Conservation (phyloP, 2,113 vertebrate species). For the Speoplatyrhinus poulsoni region DNA sequence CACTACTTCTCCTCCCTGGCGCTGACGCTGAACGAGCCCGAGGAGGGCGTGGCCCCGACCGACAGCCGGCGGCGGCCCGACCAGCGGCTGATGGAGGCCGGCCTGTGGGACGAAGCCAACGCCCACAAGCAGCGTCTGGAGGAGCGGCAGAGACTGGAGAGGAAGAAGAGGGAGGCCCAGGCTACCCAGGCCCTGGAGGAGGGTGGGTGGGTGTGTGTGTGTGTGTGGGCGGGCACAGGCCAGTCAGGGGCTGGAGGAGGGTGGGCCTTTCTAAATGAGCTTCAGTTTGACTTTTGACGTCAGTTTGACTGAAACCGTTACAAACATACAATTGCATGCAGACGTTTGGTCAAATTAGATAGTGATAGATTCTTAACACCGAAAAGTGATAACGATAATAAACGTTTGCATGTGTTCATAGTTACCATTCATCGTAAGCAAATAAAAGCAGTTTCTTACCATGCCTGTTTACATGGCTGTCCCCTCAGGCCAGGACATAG, state of each 20-base stretch:
- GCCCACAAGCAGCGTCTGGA: constrained; percentile 89
- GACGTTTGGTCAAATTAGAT: no score
- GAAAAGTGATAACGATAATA: no score
- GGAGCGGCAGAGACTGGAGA: constrained; percentile 84
- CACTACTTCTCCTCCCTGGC: constrained; percentile 93
- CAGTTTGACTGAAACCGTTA: no score
- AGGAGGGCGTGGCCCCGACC: constrained; percentile 84
- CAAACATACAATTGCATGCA: no score
- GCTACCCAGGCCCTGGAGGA: constrained; percentile 81
- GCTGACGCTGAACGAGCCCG: constrained; percentile 89
- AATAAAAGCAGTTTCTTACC: no score
- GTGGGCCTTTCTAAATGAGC: constrained; percentile 57
- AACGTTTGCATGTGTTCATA: no score
- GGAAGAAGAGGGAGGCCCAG: constrained; percentile 80
- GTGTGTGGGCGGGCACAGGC: constrained; percentile 74
- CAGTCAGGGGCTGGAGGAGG: constrained; percentile 80
- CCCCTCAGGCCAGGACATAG: constrained; percentile 82
- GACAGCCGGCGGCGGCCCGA: constrained; percentile 91
- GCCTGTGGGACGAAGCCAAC: constrained; percentile 93
- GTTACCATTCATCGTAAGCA: no score
- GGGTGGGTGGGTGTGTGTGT: constrained; percentile 66
- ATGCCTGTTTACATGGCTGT: no score
- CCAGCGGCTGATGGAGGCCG: constrained; percentile 92
- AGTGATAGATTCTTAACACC: no score
- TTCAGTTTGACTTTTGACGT: no score